Conservation (phyloP, 2,113 vertebrate species). For the Corythornis vintsioides region DNA sequence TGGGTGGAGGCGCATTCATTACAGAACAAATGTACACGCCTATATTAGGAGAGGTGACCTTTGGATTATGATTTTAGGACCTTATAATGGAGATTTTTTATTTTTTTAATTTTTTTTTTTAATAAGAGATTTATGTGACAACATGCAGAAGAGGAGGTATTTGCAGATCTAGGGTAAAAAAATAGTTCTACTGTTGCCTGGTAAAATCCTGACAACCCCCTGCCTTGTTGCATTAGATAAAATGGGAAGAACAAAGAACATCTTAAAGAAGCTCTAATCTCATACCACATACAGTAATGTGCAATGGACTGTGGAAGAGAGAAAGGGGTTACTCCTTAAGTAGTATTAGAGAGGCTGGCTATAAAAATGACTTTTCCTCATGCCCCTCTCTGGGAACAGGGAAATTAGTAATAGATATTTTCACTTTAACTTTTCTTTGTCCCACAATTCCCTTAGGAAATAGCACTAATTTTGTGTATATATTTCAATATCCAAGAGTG, state of each 20-base stretch:
- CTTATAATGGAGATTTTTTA: no score
- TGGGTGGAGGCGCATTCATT: neutral
- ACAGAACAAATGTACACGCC: neutral
- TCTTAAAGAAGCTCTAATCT: conserved; percentile 1
- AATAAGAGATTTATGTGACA: neutral
- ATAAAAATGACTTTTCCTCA: neutral
- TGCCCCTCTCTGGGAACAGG: neutral
- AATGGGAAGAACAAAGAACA: conserved; percentile 6
- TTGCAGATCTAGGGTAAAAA: neutral
- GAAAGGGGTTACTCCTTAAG: neutral
- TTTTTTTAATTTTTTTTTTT: neutral
- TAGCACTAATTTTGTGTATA: neutral
- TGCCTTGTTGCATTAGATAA: neutral
- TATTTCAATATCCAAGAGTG: neutral
- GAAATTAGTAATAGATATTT: neutral
- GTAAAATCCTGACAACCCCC: conserved; percentile 1
- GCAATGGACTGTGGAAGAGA: neutral
- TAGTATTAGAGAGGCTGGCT: neutral
- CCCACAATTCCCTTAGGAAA: neutral
- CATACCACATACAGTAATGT: neutral
- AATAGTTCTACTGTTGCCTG: neutral
- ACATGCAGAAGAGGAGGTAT: neutral
- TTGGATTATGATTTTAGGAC: neutral
- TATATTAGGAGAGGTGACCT: neutral
- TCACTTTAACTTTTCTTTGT: neutral